Base-by-base conservation (phyloP, 2,113 vertebrate species). In the Opisthocomus hoazin region DNA sequence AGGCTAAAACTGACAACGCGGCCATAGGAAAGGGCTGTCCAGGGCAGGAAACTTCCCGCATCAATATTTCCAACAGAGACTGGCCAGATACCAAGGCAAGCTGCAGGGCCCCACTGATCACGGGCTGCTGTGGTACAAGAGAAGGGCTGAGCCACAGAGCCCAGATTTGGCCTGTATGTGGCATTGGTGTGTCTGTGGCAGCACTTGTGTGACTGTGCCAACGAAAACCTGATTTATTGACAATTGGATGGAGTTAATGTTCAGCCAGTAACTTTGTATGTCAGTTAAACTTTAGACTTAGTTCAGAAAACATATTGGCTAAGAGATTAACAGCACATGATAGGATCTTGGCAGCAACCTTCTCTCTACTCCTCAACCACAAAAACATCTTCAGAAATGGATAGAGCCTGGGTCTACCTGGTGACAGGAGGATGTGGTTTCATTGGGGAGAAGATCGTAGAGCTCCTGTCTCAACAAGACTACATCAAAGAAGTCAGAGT, bases 401-500 rank as follows among this genome's bases (percentile, higher is more conserved):
- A 64, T 41, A 36, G 76, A 69, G 41, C 83, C 50, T 68, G 37
- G 39, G 87, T 92, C 27, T 97, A 96, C 82, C 89, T 96, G 88
- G 94, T 97, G 74, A 96, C 95, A 48, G 97, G 96, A 96, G 94
- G 93, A 66, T 96, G 93, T 87, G 96, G 96, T 43, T 96, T 97
- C 51, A 61, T 79, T 53, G 96, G 96, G 48, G 92, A 96, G 77
- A 94, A 70, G 63, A 95, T 94, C 0, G 77, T 94, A 20, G 90
- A 89, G 75, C 92, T 96, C 48, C 78, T 97, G 66, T 48, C 74
- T 78, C 94, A 79, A 54, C 83, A 96, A 78, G 92, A 96, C 36
- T 97, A 93, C 74, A 63, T 96, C 77, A 94, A 90, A 81, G 95
- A 96, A 78, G 92, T 96, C 94, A 94, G 87, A 89, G 91, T 70